Base-by-base conservation (phyloP, 2,113 vertebrate genomes). In the Alexandromys fortis region DNA sequence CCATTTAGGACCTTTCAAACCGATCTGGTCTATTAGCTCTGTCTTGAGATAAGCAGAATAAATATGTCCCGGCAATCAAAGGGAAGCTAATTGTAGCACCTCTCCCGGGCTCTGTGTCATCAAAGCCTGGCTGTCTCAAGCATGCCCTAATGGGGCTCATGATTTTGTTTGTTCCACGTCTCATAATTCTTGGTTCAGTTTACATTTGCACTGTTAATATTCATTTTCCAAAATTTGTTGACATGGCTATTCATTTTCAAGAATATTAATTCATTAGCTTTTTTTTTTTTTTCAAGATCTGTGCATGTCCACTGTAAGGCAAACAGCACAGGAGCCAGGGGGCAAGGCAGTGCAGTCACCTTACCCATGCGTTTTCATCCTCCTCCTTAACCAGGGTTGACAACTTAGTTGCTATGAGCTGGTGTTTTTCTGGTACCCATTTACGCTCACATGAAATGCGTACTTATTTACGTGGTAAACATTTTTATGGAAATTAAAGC, bases 101-200 rank as follows among this genome's bases (percentile, higher is more conserved):
- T 96, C 87, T 94, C 93, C 96, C 77, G 49, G 91, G 83, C 83
- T 92, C 75, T 72, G 55, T 93, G 35, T 95, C 92, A 95, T 96
- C 75, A 88, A 85, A 94, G 83, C 72, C 85, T 87, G 70, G 68
- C 83, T 55, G 5, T 94, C 93, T 96, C 92, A 92, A 93, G 91
- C 92, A 17, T 93, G 90, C 75, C 90, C 87, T 96, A 95, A 92
- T 96, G 87, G 68, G 83, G 87, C 70, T 96, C 90, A 94, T 96
- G 94, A 90, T 94, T 96, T 96, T 94, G 68, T 97, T 96, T 96
- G 91, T 96, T 96, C 95, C 92, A 63, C n/a, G 3, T 91, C 94
- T 94, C 82, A 83, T 94, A 75, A 92, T 91, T 94, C 63, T 83
- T 65, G 89, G 87, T 82, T 96, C 81, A 87, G 95, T 95, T 98